A percentile compares a stretch with the other conserved stretches of the same genome.
Conservation (phyloP, 1,140 invertebrate genomes). For the Megalonaias nervosa region DNA sequence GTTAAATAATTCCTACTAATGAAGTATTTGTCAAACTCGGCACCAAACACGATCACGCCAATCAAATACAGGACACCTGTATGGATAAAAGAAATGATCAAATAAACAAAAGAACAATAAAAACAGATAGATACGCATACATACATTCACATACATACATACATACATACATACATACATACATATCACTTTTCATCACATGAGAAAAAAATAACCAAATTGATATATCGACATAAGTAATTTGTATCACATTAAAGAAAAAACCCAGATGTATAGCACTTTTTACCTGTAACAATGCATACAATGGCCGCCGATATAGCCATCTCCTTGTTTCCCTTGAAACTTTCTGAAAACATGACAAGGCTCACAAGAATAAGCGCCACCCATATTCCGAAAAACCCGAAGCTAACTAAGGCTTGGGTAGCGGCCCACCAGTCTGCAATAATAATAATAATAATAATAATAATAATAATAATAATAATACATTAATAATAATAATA, state of each 20-base stretch:
- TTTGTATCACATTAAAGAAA: too few relatives aligned
- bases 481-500: too few relatives aligned
- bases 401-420: conserved; percentile 28
- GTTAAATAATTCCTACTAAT: background rate
- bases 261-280: too few relatives aligned
- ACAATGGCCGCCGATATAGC: conserved; percentile 23
- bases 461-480: too few relatives aligned
- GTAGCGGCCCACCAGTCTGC: conserved; percentile 30
- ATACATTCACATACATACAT: too few relatives aligned
- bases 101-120: too few relatives aligned
- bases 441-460: background rate
- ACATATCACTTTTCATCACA: too few relatives aligned
- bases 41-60: conserved; percentile 4
- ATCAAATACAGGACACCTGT: conserved; percentile 3
- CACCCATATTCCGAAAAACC: conserved; percentile 29
- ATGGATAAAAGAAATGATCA: background rate
- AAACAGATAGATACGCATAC: too few relatives aligned
- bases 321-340: conserved; percentile 23
- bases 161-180: too few relatives aligned
- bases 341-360: conserved; percentile 26
- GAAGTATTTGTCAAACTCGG: background rate
- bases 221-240: too few relatives aligned
- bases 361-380: conserved; percentile 14
- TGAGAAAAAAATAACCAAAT: too few relatives aligned
- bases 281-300: conserved; percentile 20